phyloP scores from a whole-genome alignment of 1,140 invertebrate species.

The Zaprionus ghesquierei region DNA sequence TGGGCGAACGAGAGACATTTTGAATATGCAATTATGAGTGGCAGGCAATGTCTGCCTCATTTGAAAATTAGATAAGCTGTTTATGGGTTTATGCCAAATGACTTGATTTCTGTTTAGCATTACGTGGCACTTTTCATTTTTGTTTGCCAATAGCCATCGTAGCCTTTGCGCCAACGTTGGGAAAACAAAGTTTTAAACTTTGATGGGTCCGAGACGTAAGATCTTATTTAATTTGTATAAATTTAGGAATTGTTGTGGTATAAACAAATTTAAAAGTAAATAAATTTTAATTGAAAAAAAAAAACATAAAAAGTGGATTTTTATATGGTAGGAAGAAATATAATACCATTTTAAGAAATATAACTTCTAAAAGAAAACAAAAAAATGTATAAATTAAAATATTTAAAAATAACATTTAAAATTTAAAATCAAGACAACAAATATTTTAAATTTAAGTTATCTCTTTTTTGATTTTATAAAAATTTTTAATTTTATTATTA shows the following conservation, averaged over 20 bases:
- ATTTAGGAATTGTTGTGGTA: too few species aligned
- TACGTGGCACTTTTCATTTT: conserved; percentile 14
- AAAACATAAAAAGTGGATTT: too few species aligned
- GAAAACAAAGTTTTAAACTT: not conserved
- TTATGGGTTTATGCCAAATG: conserved; percentile 59
- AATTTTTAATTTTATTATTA: too few species aligned
- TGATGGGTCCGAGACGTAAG: not conserved
- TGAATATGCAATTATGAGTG: conserved; percentile 77
- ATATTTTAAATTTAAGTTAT: too few species aligned
- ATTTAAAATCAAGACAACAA: too few species aligned
- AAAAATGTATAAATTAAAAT: too few species aligned
- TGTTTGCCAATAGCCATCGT: not conserved
- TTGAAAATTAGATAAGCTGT: conserved; percentile 75
- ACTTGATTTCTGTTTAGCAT: conserved; percentile 51
- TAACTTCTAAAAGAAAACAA: too few species aligned
- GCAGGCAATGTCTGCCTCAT: conserved; percentile 70
- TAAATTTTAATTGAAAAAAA: not conserved
- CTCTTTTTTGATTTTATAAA: too few species aligned
- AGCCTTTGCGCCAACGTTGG: not conserved
- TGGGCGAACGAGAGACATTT: conserved; percentile 65
- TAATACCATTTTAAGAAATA: too few species aligned
- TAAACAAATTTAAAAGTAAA: not conserved
- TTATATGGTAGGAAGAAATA: too few species aligned
- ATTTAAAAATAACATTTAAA: too few species aligned
- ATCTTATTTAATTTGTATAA: not conserved